Evolutionary conservation across 2,113 vertebrate genomes (phyloP), one percentile per base, ranked within the genome.

Genomic region (Ciconia maguari): DNA sequence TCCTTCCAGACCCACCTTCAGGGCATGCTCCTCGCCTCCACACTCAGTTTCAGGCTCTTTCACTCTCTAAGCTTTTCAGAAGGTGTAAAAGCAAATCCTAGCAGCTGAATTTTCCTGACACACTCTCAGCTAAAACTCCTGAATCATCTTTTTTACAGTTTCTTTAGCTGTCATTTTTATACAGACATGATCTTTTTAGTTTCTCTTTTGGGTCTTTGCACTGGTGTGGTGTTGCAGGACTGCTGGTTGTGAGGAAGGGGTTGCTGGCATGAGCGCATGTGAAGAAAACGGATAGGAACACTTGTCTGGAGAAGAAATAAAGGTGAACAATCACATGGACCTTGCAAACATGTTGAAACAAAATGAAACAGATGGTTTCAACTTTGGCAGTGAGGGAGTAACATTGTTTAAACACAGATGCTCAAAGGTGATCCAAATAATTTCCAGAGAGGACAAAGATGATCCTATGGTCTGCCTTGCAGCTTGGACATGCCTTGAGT

Each of bases 271-370:
- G 1, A 61, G 34, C 3, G 3, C 0, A 0, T 30, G 60, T 54
- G 46, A 80, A 72, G 29, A n/a, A 86, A 93, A 74, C 3, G 1
- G 66, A 88, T 30, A 79, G 58, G 62, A 78, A 34, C 51, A 22
- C 9, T 90, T 76, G 27, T 88, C 65, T 83, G 64, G 78, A 86
- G 79, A 71, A 71, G 64, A 93, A 94, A n/a, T 36, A 77, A 86
- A 70, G 75, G 51, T 16, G 41, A 85, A 24, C 36, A 48, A 46
- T 85, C 85, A 49, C 75, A n/a, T 5, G n/a, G 51, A 86, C 64
- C 72, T 87, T 49, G 44, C 34, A 91, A 80, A 68, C 34, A 17
- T 5, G 8, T 71, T 86, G 89, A 81, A 95, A 80, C 54, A 57
- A 87, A 83, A 60, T 66, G 48, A 90, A 89, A 81, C n/a, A 36